These are phyloP conservation scores for Helicolenus hilgendorfi DNA, from an alignment of 2,797 vertebrate species.

Conservation along the genomic window DNA sequence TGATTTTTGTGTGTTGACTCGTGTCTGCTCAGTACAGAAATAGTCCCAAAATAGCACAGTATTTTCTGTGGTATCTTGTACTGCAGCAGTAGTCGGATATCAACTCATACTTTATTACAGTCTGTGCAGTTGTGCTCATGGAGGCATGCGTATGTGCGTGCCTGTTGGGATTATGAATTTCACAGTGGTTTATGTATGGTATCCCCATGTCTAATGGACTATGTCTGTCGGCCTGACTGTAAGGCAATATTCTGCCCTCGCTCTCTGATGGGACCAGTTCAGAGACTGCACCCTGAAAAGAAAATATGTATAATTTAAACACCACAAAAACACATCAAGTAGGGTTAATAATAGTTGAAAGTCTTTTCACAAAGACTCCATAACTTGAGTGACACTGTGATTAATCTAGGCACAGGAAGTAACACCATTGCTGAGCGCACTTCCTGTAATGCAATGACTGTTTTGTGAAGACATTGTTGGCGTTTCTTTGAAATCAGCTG, in stretches of 20 bases:
- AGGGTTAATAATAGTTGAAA: neutral
- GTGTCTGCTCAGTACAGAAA: slow-evolving; percentile 11
- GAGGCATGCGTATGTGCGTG: slow-evolving; percentile 30
- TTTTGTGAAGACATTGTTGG: slow-evolving; percentile 71
- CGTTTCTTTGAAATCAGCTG: slow-evolving; percentile 87
- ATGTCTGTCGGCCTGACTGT: slow-evolving; percentile 62
- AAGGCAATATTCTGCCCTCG: slow-evolving; percentile 23
- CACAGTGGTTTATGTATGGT: slow-evolving; percentile 71
- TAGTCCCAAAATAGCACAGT: slow-evolving; percentile 37
- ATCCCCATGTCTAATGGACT: slow-evolving; percentile 84
- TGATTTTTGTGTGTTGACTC: neutral
- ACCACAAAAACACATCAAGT: slow-evolving; percentile 12
- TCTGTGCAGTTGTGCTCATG: slow-evolving; percentile 40
- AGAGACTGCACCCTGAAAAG: neutral
- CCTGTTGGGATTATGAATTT: slow-evolving; percentile 80
- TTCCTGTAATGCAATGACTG: slow-evolving; percentile 88
- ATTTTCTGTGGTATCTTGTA: slow-evolving; percentile 37
- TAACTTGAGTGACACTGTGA: slow-evolving; percentile 48
- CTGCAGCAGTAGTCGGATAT: slow-evolving; percentile 33
- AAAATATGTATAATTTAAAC: neutral
- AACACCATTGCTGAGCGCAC: slow-evolving; percentile 77
- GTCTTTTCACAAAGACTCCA: neutral
- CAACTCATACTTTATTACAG: slow-evolving; percentile 27
- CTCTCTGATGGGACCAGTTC: slow-evolving; percentile 20
- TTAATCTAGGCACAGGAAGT: slow-evolving; percentile 85